Evolutionary conservation across 2,113 vertebrate genomes (phyloP).

Genomic region (Numida meleagris): DNA sequence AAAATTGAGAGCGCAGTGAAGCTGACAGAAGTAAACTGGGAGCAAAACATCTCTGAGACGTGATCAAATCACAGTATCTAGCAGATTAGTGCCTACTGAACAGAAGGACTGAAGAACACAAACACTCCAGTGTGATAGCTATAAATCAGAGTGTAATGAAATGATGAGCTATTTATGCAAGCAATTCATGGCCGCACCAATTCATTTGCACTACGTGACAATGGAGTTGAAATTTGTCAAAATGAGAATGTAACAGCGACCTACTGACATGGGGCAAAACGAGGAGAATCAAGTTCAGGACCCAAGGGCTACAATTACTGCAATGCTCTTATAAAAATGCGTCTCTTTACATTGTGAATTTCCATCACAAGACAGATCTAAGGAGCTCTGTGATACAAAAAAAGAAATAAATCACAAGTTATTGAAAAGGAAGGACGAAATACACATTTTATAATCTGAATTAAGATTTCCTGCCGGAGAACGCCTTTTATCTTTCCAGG

Average conservation of each 20-base stretch:
- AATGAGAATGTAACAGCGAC: background rate
- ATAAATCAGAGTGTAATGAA: constrained; percentile 38
- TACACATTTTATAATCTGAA: constrained; percentile 2
- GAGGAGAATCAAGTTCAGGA: background rate
- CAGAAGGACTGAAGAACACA: constrained; percentile 32
- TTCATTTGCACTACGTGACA: background rate
- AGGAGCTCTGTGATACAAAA: background rate
- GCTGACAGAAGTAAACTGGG: background rate
- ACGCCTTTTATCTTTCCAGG: constrained; percentile 29
- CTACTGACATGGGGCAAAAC: background rate
- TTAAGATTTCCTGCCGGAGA: background rate
- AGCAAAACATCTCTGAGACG: background rate
- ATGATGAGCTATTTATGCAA: constrained; percentile 23
- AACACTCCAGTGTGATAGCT: background rate
- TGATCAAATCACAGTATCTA: background rate
- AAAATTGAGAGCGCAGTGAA: background rate
- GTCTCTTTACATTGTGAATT: background rate
- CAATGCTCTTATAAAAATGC: background rate
- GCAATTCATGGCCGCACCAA: background rate
- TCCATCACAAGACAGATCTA: constrained; percentile 4
- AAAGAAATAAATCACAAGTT: background rate
- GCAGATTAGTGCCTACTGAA: background rate
- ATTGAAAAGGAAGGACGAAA: background rate
- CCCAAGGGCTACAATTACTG: background rate
- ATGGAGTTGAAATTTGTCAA: background rate